Base-by-base conservation (phyloP, 2,113 vertebrate genomes). In the Nanger granti region DNA sequence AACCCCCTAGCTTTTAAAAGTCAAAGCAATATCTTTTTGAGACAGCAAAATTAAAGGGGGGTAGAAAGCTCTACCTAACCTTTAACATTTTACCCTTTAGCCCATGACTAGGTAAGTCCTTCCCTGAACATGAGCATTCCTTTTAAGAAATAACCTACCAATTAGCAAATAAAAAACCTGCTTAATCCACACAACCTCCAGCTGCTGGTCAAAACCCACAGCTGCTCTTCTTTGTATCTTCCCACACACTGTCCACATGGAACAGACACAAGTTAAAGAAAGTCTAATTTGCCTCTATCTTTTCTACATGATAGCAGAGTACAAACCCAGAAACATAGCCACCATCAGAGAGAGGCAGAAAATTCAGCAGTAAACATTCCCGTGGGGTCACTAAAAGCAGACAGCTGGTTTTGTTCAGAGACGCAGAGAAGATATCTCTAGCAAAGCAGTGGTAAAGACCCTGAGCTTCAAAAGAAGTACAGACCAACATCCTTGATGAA, bases 361-460 rank as follows among this genome's bases (percentile, higher is more conserved):
- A 66, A 93, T 8, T 4, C 26, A 87, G 89, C 31, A 64, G 9
- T 12, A 55, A 59, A 73, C 57, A 57, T 64, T 87, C 54, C 52
- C 37, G 11, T 2, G n/a, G 55, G 37, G 31, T 86, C 82, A 31
- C 14, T 7, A 62, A 93, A 93, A 80, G 37, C 5, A 20, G 18
- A 11, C 52, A 73, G 80, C 73, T 97, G 85, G 52, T n/a, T 92
- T 73, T 80, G 34, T 90, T 96, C 92, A 92, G 92, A 93, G 66
- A 96, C 55, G 10, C 29, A 7, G 11, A 29, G n/a, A 34, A 17
- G 7, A 66, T 17, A 84, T 82, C 26, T 15, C 92, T 31, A 83
- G 29, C 66, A 88, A 89, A 97, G 55, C n/a, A 62, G 17, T 29
- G 31, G 86, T 69, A 79, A 52, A 93, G 44, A 57, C 49, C 66